Evolutionary conservation across 2,113 vertebrate genomes (phyloP).

Genomic region (Vombatus ursinus): DNA sequence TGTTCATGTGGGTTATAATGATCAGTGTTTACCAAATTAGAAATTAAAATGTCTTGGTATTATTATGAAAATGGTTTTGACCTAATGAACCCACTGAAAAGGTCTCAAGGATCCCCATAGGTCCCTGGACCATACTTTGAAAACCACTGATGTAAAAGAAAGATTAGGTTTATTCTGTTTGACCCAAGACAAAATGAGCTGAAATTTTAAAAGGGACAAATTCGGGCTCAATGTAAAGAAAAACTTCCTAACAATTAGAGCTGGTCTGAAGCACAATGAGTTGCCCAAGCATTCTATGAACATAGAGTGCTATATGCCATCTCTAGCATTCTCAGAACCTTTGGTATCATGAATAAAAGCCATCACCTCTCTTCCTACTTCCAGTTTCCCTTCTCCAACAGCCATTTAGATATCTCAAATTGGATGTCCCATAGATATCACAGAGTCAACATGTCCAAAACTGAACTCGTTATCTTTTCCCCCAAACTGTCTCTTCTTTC

Average conservation of each 20-base stretch:
- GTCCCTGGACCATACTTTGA: not conserved
- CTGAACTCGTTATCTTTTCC: not conserved
- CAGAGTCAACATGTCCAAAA: conserved; percentile 9
- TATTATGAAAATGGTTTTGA: not conserved
- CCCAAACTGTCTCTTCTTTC: not conserved
- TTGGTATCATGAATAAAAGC: not conserved
- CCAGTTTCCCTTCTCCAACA: not conserved
- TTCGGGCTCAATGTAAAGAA: not conserved
- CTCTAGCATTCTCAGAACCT: not conserved
- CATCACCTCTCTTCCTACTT: not conserved
- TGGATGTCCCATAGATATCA: not conserved
- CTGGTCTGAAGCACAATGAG: not conserved
- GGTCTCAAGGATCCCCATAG: not conserved
- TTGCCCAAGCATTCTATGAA: not conserved
- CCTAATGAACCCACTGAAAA: not conserved
- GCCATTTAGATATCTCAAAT: not conserved
- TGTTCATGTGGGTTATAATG: not conserved
- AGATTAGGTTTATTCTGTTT: not conserved
- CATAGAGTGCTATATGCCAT: not conserved
- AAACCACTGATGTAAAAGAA: not conserved
- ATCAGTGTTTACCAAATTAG: not conserved
- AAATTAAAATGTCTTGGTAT: not conserved
- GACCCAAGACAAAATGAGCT: not conserved
- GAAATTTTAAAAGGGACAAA: not conserved
- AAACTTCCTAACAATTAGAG: not conserved